These are phyloP conservation scores for Peromyscus aztecus DNA, from an alignment of 2,797 vertebrate species.

Conservation along the genomic window DNA sequence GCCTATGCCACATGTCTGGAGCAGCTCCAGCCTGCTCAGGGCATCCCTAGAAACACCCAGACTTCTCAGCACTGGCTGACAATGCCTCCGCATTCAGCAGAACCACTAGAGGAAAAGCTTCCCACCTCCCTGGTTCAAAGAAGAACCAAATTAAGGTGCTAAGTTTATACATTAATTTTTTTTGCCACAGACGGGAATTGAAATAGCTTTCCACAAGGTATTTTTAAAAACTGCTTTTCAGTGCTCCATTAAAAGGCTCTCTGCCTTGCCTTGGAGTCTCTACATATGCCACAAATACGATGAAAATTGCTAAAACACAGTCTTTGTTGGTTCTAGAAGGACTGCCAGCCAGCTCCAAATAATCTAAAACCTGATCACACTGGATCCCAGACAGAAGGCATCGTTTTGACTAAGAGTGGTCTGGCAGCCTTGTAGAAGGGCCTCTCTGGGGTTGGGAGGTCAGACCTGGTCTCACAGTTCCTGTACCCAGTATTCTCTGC, in stretches of 20 bases:
- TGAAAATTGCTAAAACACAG: conserved; percentile 63
- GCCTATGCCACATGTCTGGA: neutral
- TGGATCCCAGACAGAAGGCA: neutral
- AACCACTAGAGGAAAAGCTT: neutral
- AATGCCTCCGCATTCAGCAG: neutral
- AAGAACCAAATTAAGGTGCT: conserved; percentile 54
- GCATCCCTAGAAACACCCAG: neutral
- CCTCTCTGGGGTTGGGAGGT: neutral
- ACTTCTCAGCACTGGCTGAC: accelerated
- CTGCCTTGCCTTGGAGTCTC: conserved; percentile 43
- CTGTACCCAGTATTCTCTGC: neutral
- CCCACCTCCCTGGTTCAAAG: conserved; percentile 40
- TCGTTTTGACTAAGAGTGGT: neutral
- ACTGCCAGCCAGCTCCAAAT: conserved; percentile 35
- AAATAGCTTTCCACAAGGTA: conserved; percentile 81
- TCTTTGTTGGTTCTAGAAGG: neutral
- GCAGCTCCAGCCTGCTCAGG: neutral
- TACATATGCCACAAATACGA: conserved; percentile 67
- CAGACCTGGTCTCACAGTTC: accelerated
- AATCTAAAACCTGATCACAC: neutral
- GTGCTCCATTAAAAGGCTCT: conserved; percentile 69
- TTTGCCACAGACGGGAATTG: conserved; percentile 63
- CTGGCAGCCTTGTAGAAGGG: accelerated
- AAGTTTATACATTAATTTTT: conserved; percentile 70
- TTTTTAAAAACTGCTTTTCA: conserved; percentile 80